A percentile compares a stretch with the other conserved stretches of the same genome.
phyloP scores from a whole-genome alignment of 2,797 vertebrate species.

The Lepus townsendii region DNA sequence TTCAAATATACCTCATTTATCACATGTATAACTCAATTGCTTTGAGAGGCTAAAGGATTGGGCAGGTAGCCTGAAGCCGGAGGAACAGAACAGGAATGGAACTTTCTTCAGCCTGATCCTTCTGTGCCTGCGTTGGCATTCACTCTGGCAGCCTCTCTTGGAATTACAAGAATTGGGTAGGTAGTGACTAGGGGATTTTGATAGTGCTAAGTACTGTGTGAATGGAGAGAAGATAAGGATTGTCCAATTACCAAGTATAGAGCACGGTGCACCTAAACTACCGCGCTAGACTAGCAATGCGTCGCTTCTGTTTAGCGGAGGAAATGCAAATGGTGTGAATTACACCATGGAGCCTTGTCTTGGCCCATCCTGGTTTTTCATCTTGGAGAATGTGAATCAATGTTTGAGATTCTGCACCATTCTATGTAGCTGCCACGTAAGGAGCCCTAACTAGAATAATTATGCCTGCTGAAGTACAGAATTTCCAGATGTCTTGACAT shows the following conservation, averaged over 20 bases:
- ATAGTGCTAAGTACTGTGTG: neutral
- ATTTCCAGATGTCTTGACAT: neutral
- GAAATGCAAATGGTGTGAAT: neutral
- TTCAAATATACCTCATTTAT: neutral
- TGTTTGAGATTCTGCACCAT: neutral
- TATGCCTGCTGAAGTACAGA: neutral
- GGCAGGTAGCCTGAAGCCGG: neutral
- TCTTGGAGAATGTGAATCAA: neutral
- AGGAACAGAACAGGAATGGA: neutral
- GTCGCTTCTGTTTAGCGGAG: neutral
- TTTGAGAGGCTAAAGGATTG: fast-evolving
- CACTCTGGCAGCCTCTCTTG: neutral
- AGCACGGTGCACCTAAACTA: neutral
- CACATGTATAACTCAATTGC: fast-evolving
- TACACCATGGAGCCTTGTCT: neutral
- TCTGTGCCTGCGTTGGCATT: neutral
- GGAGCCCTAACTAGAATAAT: neutral
- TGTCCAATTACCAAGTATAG: neutral
- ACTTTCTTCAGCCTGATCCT: neutral
- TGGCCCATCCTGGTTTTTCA: neutral
- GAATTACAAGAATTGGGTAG: neutral
- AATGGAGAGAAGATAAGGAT: neutral
- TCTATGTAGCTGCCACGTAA: neutral
- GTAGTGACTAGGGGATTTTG: neutral
- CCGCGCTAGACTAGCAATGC: neutral